phyloP scores from a whole-genome alignment of 2,888 invertebrate genomes.

The Sthenelais limicola region DNA sequence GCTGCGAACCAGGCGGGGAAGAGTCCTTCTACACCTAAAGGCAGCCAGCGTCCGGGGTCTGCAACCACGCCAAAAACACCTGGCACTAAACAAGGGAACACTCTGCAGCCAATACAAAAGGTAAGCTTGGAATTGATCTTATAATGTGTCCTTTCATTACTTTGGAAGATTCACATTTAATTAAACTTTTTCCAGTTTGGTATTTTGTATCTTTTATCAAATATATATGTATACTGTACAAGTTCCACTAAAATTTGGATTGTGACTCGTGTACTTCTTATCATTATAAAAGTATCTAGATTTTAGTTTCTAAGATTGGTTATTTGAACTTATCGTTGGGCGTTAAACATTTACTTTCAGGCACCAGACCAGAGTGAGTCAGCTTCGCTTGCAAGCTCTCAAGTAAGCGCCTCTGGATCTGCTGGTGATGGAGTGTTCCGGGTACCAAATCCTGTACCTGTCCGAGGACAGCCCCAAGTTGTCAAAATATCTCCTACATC shows the following conservation, averaged over 20 bases:
- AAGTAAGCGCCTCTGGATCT: background rate
- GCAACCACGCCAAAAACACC: background rate
- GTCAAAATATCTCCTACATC: conserved; percentile 5
- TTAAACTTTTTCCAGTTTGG: no score
- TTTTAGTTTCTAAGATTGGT: no score
- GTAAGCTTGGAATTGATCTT: no score
- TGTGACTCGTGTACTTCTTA: no score
- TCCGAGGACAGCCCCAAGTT: conserved; percentile 7
- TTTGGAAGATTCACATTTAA: no score
- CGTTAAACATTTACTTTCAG: background rate
- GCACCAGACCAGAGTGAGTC: conserved; percentile 11
- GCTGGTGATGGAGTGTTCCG: conserved; percentile 48
- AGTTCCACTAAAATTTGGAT: no score
- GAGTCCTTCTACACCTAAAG: conserved; percentile 17
- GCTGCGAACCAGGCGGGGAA: background rate
- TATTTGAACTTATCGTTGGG: no score
- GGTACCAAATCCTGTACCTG: conserved; percentile 44
- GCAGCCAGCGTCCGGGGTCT: background rate
- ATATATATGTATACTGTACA: no score
- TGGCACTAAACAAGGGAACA: conserved; percentile 1
- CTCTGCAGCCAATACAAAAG: no score
- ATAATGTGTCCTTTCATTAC: no score
- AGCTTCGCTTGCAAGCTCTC: background rate
- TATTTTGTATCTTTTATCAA: no score
- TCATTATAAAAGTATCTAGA: no score